phyloP scores from a whole-genome alignment of 2,113 vertebrate species.

The Willisornis vidua region DNA sequence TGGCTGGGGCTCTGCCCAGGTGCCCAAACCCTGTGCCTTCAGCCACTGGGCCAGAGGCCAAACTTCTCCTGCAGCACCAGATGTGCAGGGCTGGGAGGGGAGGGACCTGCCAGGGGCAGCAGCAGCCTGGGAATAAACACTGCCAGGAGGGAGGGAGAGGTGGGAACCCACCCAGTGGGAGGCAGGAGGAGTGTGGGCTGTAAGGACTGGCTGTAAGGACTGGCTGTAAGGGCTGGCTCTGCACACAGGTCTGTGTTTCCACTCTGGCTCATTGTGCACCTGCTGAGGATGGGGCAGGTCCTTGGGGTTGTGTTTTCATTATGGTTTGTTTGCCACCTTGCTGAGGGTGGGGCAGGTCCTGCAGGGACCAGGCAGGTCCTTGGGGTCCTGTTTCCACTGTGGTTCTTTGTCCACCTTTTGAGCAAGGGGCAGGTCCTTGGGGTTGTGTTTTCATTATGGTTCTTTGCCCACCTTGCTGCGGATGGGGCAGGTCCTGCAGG shows the following conservation, averaged over 20 bases:
- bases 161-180: not conserved
- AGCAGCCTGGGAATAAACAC: not conserved
- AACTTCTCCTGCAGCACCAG: not conserved
- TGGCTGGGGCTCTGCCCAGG: not conserved
- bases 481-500: too few species aligned
- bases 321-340: too few species aligned
- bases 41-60: not conserved
- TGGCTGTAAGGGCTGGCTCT: conserved; percentile 11
- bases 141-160: not conserved
- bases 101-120: conserved; percentile 57
- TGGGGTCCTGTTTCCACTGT: accelerated
- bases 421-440: not conserved
- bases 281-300: not conserved
- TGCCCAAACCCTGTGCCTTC: conserved; percentile 10
- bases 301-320: not conserved
- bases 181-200: not conserved
- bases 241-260: accelerated
- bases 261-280: not conserved
- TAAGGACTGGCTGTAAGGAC: too few species aligned
- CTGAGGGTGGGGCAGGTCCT: not conserved
- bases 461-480: too few species aligned
- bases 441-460: too few species aligned
- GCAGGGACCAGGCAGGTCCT: not conserved
- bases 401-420: not conserved
- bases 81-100: conserved; percentile 25